Evolutionary conservation across 2,888 invertebrate genomes (phyloP), one percentile per base, ranked within the genome.

Genomic region (Pandemis cinnamomeana): DNA sequence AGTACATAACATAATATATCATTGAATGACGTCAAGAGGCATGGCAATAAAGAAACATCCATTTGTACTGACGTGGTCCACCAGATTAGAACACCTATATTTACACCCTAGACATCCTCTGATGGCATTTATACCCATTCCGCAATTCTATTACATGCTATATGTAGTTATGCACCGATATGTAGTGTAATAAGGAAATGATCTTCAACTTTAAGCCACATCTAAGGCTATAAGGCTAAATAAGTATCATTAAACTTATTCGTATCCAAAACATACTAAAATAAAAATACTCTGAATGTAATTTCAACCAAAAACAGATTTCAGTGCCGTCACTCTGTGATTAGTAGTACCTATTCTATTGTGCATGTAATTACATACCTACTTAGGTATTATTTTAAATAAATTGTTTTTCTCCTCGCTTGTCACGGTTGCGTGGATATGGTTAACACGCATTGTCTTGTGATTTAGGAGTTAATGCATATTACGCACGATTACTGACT

Each of bases 31-130:
- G 71, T 71, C 71, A 74, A 74, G 71, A 51, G 71, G 71, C 67
- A 70, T 67, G 61, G 74, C 61, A 71, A 67, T 74, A 71, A 71
- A 74, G 66, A 73, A 73, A 73, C 55, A 67, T 74, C 70, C 74
- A 74, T 70, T 74, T 74, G 71, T 67, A 55, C 36, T 74, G 74
- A 71, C 74, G 74, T 71, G 61, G 53, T 67, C 36, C 67, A 55
- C 71, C 53, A 71, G 71, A 74, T 74, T 71, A 74, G 74, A 74
- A 67, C 67, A 67, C 36, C 70, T 61, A 61, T 71, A 61, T 74
- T 61, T 74, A 67, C 53, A 48, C 66, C 67, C 67, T 67, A 71
- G 67, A 55, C 70, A 70, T 61, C 70, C 64, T 62, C 70, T 61
- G 60, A 67, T 64, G 48, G 69, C 69, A 64, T 58, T 48, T 42